phyloP scores from a whole-genome alignment of 1,140 invertebrate species.

The silkworm (Bombyx mori) region ASM3026992v2 NC_085116.1:9069001-9069500 shows the following conservation, averaged over 20 bases:
- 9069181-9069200: slow-evolving; percentile 4
- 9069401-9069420: too few relatives aligned
- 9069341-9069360: slow-evolving; percentile 26
- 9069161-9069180: neutral
- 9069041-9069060: slow-evolving; percentile 77
- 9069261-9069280: slow-evolving; percentile 12
- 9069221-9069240: slow-evolving; percentile 65
- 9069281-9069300: slow-evolving; percentile 41
- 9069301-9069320: slow-evolving; percentile 59
- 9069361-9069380: slow-evolving; percentile 32
- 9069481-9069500: slow-evolving; percentile 27
- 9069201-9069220: slow-evolving; percentile 72
- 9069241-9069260: slow-evolving; percentile 47
- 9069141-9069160: neutral
- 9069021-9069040: slow-evolving; percentile 75
- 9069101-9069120: neutral
- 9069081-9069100: neutral
- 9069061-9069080: slow-evolving; percentile 68
- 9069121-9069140: neutral
- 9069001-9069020: slow-evolving; percentile 73
- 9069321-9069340: slow-evolving; percentile 58
- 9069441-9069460: slow-evolving; percentile 11
- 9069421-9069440: slow-evolving; percentile 7
- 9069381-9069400: slow-evolving; percentile 28
- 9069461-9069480: slow-evolving; percentile 33